Evolutionary conservation across 1,140 invertebrate species (phyloP).

Genomic region (Rhopalosiphum padi): DNA sequence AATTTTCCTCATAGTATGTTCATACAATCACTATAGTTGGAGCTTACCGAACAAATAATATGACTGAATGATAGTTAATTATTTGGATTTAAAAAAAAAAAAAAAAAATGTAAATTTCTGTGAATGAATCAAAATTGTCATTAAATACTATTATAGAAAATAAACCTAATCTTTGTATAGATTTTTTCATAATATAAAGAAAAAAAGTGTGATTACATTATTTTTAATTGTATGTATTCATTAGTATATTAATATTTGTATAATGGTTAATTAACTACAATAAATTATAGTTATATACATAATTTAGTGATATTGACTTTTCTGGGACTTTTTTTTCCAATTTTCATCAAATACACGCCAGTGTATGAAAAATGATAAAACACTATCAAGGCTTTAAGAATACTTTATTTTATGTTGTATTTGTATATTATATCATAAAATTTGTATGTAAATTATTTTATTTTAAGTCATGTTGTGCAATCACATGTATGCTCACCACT

Average conservation of each 20-base stretch:
- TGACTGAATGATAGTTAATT: neutral
- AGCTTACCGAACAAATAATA: neutral
- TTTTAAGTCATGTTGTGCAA: neutral
- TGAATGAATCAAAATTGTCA: neutral
- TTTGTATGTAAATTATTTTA: constrained; percentile 23
- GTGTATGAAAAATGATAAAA: neutral
- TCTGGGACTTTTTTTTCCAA: neutral
- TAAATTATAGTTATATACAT: too few relatives aligned
- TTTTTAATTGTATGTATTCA: too few relatives aligned
- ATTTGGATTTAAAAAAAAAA: too few relatives aligned
- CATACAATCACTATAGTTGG: neutral
- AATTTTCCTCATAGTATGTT: neutral
- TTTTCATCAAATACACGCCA: neutral
- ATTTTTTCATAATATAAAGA: too few relatives aligned
- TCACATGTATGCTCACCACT: neutral
- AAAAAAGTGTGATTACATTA: too few relatives aligned
- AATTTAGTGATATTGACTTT: too few relatives aligned
- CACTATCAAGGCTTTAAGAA: neutral
- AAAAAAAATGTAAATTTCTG: neutral
- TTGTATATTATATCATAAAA: neutral
- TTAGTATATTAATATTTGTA: too few relatives aligned
- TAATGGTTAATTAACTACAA: too few relatives aligned
- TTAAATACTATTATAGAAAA: too few relatives aligned
- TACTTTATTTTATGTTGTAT: neutral
- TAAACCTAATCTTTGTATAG: too few relatives aligned